These are phyloP conservation scores for Eupithecia subfuscata DNA, from an alignment of 2,888 invertebrate genomes.

Conservation along the genomic window DNA sequence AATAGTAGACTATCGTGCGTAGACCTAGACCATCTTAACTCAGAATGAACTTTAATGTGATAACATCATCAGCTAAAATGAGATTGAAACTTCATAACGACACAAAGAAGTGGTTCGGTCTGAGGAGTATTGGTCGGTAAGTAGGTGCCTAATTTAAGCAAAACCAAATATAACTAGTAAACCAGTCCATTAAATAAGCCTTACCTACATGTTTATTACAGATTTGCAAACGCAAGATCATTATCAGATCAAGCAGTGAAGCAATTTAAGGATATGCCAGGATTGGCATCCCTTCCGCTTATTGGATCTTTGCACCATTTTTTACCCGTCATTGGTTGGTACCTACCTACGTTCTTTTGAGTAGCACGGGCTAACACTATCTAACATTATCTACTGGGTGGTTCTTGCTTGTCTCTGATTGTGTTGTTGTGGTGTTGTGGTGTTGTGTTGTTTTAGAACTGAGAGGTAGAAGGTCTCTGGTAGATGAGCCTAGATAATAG, in stretches of 20 bases:
- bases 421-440: no score
- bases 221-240: constrained; percentile 10
- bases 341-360: no score
- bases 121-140: constrained; percentile 33
- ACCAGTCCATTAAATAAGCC: not conserved
- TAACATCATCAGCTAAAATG: constrained; percentile 14
- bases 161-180: not conserved
- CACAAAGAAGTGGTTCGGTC: constrained; percentile 32
- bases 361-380: no score
- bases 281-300: constrained; percentile 65
- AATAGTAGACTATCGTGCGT: no score
- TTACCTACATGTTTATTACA: constrained; percentile 10
- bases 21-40: not conserved
- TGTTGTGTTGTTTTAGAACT: no score
- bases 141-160: not conserved
- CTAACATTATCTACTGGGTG: no score
- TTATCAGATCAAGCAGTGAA: constrained; percentile 46
- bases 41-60: not conserved
- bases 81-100: constrained; percentile 12
- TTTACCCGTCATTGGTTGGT: constrained; percentile 26
- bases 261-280: constrained; percentile 67
- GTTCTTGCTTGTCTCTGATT: no score
- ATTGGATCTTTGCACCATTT: constrained; percentile 59
- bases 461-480: no score
- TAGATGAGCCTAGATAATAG: no score